These are phyloP conservation scores for Tenebrio molitor DNA, from an alignment of 1,140 invertebrate species.

Conservation along the genomic window DNA sequence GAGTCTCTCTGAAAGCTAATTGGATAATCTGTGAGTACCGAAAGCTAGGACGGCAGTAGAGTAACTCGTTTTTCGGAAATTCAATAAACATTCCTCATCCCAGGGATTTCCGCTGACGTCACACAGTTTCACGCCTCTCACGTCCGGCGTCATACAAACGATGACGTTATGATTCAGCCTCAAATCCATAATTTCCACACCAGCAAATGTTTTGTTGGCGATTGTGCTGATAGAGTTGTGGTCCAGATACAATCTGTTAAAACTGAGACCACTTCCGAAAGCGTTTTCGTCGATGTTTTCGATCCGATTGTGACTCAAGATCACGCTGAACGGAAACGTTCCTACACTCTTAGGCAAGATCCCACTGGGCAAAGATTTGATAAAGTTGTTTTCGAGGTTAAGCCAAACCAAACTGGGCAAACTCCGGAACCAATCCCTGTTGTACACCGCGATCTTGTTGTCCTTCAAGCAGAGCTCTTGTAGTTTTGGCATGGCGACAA, in stretches of 20 bases:
- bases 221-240: neutral
- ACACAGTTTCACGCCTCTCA: neutral
- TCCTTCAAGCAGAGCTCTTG: conserved; percentile 39
- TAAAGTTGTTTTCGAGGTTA: conserved; percentile 8
- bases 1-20: no score
- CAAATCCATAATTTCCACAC: neutral
- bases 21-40: no score
- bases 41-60: no score
- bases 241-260: conserved; percentile 6
- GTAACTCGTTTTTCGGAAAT: neutral
- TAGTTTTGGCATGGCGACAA: conserved; percentile 42
- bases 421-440: neutral
- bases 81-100: neutral
- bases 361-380: neutral
- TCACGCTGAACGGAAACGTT: neutral
- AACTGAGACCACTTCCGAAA: neutral
- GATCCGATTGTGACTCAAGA: neutral
- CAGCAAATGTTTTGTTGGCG: neutral
- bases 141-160: neutral
- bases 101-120: neutral
- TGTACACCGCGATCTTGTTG: conserved; percentile 39
- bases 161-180: neutral
- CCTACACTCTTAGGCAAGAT: neutral
- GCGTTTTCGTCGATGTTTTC: conserved; percentile 14
- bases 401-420: neutral